Base-by-base conservation (phyloP, 2,113 vertebrate species). In the Jacana jacana region DNA sequence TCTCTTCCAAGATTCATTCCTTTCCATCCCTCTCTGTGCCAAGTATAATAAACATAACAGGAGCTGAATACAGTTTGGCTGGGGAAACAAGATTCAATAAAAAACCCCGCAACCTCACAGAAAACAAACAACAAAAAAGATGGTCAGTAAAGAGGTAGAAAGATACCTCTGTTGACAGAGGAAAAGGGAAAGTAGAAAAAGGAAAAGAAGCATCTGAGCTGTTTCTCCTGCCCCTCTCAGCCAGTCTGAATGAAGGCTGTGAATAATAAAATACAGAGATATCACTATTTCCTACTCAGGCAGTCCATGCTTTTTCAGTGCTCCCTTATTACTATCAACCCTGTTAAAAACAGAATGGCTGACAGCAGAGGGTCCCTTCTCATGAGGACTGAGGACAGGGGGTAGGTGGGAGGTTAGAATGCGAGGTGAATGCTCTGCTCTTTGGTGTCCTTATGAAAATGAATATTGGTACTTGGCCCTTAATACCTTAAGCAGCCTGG, bases 61-160 rank as follows among this genome's bases (percentile, higher is more conserved):
- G 64, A 91, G 81, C 84, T 88, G 94, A 96, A 89, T 92, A 91
- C 92, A 91, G 54, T 91, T 91, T 95, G 84, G 87, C 81, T 85
- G 51, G 49, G 27, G 58, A 88, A 95, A 94, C 70, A 93, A 88
- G 84, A 73, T 65, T 82, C 83, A 77, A 65, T 93, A 91, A 76
- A 86, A 83, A 81, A 91, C 20, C 51, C 27, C 28, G 30, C 37
- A 17, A 25, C 3, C 11, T 61, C 3, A 9, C 27, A 88, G 72
- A 84, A 79, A 90, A 49, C 69, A 66, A 90, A 60, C 22, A 54
- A 68, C 40, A 71, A 37, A 48, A 81, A n/a, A 63, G 11, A 46
- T 77, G 79, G 55, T 73, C 31, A 72, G 24, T 60, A 61, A 75
- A 92, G 65, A 78, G 46, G 10, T 17, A 81, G 64, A 95, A 92